These are phyloP conservation scores for Halcyon senegalensis DNA, from an alignment of 2,113 vertebrate genomes.

Conservation along the genomic window DNA sequence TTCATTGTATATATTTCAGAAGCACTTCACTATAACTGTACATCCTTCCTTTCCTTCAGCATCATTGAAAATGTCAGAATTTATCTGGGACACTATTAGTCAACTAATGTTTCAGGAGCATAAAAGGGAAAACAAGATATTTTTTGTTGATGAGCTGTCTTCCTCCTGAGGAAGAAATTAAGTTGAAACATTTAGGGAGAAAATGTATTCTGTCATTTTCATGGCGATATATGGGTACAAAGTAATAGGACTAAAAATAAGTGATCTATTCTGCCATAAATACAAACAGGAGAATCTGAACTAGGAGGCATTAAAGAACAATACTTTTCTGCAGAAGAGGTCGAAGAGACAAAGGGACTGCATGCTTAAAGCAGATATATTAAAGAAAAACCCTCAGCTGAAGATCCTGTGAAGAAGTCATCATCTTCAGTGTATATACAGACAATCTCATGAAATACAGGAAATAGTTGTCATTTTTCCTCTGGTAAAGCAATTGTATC, in stretches of 20 bases:
- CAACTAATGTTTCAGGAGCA: background rate
- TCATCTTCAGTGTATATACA: background rate
- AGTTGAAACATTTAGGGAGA: background rate
- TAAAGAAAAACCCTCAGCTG: background rate
- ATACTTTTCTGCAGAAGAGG: background rate
- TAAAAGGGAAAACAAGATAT: background rate
- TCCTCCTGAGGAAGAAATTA: background rate
- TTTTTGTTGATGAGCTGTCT: background rate
- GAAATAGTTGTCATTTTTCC: background rate
- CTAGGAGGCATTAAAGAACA: background rate
- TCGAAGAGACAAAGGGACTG: background rate
- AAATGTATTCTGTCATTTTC: background rate
- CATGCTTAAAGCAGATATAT: background rate
- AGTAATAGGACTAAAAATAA: background rate
- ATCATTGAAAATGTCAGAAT: background rate
- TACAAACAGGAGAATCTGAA: background rate
- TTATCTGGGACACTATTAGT: background rate
- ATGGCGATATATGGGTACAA: background rate
- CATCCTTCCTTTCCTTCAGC: background rate
- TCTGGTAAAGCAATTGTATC: background rate
- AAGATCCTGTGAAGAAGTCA: background rate
- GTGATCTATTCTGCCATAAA: background rate
- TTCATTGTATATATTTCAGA: slow-evolving; percentile 6
- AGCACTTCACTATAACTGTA: background rate
- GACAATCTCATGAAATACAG: background rate